These are phyloP conservation scores for Setipinna tenuifilis DNA, from an alignment of 2,797 vertebrate species.

Conservation along the genomic window DNA sequence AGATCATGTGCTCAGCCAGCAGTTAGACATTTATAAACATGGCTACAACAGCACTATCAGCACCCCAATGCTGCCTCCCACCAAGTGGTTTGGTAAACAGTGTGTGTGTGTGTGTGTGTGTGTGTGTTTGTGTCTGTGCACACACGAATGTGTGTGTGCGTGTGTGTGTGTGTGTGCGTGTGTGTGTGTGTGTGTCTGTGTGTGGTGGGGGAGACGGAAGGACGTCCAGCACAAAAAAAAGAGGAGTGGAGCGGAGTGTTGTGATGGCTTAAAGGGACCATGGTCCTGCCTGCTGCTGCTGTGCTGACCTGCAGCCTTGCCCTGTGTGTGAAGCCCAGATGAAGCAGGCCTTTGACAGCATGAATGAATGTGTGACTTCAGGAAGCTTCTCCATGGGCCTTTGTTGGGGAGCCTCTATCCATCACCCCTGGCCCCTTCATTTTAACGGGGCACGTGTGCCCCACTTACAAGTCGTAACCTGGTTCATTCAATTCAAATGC, in stretches of 20 bases:
- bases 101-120: background rate
- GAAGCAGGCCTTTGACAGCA: background rate
- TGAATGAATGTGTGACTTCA: background rate
- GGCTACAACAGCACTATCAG: conserved; percentile 29
- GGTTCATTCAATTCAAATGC: background rate
- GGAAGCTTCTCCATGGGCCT: background rate
- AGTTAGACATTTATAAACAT: conserved; percentile 26
- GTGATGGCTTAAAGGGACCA: background rate
- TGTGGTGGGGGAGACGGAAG: background rate
- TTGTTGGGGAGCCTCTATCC: conserved; percentile 10
- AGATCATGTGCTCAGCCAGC: conserved; percentile 34
- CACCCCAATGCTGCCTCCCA: conserved; percentile 7
- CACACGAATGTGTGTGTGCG: background rate
- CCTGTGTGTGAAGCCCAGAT: background rate
- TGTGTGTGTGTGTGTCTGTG: conserved; percentile 27
- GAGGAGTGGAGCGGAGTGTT: background rate
- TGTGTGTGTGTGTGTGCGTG: conserved; percentile 31
- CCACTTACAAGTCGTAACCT: background rate
- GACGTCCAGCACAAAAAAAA: too few species aligned
- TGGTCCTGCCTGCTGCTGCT: background rate
- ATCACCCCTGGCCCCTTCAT: background rate
- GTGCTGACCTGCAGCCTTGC: background rate
- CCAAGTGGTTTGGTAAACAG: background rate
- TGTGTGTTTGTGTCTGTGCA: background rate
- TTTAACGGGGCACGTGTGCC: background rate